phyloP scores from a whole-genome alignment of 1,140 invertebrate species.

The Bombyx mandarina region DNA sequence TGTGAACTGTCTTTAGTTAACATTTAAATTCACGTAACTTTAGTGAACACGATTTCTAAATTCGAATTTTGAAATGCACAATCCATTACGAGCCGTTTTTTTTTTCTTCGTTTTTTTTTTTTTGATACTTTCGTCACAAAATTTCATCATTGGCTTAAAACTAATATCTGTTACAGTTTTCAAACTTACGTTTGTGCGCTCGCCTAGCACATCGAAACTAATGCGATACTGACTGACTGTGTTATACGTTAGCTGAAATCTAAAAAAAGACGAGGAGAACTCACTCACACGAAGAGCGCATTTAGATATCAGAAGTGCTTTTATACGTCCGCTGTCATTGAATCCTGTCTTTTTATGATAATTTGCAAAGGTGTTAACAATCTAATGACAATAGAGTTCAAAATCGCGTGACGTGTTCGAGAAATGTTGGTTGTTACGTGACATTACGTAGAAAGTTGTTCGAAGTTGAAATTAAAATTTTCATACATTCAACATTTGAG shows the following conservation, averaged over 20 bases:
- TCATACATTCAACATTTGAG: too few relatives aligned
- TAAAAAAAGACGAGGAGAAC: slow-evolving; percentile 52
- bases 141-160: neutral
- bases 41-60: too few relatives aligned
- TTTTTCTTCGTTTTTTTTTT: neutral
- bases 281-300: slow-evolving; percentile 25
- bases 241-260: slow-evolving; percentile 46
- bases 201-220: slow-evolving; percentile 48
- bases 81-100: neutral
- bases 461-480: too few relatives aligned
- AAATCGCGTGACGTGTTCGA: slow-evolving; percentile 1
- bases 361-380: too few relatives aligned
- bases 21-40: too few relatives aligned
- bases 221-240: slow-evolving; percentile 21
- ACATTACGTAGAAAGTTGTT: neutral
- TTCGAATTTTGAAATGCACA: neutral
- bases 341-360: slow-evolving; percentile 9
- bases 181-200: slow-evolving; percentile 53
- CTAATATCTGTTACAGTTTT: neutral
- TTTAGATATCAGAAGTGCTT: slow-evolving; percentile 17
- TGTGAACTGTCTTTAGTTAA: too few relatives aligned
- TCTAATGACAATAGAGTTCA: too few relatives aligned
- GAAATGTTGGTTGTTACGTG: neutral
- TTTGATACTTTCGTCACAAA: slow-evolving; percentile 7
- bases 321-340: slow-evolving; percentile 13